Conservation (phyloP, 2,113 vertebrate genomes). For the Delphinapterus leucas region DNA sequence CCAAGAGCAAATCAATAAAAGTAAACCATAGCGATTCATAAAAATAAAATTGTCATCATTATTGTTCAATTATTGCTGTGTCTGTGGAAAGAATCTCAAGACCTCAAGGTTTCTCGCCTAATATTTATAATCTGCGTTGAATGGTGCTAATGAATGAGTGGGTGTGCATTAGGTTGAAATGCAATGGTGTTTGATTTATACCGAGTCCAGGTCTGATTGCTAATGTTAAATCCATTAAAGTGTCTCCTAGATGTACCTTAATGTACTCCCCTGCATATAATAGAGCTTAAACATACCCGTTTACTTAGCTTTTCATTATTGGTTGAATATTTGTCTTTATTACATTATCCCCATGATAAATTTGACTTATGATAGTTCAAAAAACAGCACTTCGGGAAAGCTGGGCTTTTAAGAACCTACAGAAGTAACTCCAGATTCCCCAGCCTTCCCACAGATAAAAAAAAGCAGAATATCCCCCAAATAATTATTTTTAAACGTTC, state of each 20-base stretch:
- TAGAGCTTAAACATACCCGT: constrained; percentile 83
- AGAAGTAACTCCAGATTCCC: constrained; percentile 48
- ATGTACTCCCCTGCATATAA: constrained; percentile 84
- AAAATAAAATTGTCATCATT: constrained; percentile 86
- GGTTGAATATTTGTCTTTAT: constrained; percentile 82
- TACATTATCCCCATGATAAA: constrained; percentile 79
- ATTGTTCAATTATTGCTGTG: constrained; percentile 84
- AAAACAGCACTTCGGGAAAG: constrained; percentile 74
- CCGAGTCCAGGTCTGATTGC: constrained; percentile 82
- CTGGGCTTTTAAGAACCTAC: constrained; percentile 60
- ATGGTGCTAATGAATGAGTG: constrained; percentile 84
- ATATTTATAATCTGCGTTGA: constrained; percentile 86
- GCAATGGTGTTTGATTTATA: constrained; percentile 85
- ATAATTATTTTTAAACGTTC: constrained; percentile 63
- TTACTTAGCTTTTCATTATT: constrained; percentile 84
- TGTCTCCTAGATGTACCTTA: constrained; percentile 84
- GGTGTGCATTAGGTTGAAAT: constrained; percentile 82
- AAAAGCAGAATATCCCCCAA: constrained; percentile 22
- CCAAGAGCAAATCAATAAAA: constrained; percentile 83
- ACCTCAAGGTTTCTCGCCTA: constrained; percentile 81
- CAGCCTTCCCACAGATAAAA: constrained; percentile 42
- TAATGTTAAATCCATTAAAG: constrained; percentile 89
- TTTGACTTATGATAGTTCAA: constrained; percentile 71
- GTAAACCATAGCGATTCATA: constrained; percentile 83
- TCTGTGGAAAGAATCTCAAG: constrained; percentile 83